phyloP scores from a whole-genome alignment of 2,888 invertebrate genomes.

The Oscheius sp. region DNA sequence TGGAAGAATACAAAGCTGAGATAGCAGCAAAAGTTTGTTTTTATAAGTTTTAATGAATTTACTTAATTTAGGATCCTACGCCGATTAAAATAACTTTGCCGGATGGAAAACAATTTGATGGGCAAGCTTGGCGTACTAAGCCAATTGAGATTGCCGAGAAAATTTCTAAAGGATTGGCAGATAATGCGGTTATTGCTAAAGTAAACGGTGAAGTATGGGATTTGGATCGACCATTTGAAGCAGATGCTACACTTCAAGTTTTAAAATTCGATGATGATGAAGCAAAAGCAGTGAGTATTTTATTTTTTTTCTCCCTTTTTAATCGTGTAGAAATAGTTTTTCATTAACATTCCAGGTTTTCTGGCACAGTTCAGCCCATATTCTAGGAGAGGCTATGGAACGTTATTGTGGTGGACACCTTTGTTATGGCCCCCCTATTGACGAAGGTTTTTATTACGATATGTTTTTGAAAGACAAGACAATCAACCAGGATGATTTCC shows the following conservation, averaged over 20 bases:
- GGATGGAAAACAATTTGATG: conserved; percentile 90
- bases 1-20: conserved; percentile 78
- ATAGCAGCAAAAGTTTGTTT: conserved; percentile 71
- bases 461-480: conserved; percentile 80
- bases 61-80: conserved; percentile 76
- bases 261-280: conserved; percentile 94
- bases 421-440: conserved; percentile 98
- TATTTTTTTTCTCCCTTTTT: background rate
- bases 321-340: too few relatives aligned
- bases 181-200: conserved; percentile 90
- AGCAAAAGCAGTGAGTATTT: conserved; percentile 72
- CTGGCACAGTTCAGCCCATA: conserved; percentile 98
- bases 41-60: background rate
- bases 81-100: conserved; percentile 90
- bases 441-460: conserved; percentile 93
- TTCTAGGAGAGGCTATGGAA: conserved; percentile 92
- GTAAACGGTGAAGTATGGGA: conserved; percentile 91
- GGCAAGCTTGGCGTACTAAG: conserved; percentile 89
- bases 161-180: conserved; percentile 89
- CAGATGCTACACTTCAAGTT: conserved; percentile 85
- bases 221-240: conserved; percentile 91
- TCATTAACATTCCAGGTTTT: conserved; percentile 82
- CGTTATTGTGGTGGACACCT: conserved; percentile 93
- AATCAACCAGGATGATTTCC: conserved; percentile 81
- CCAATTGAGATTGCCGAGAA: conserved; percentile 77